These are phyloP conservation scores for Schizopygopsis pylzovi DNA, from an alignment of 2,797 vertebrate species.

Conservation along the genomic window DNA sequence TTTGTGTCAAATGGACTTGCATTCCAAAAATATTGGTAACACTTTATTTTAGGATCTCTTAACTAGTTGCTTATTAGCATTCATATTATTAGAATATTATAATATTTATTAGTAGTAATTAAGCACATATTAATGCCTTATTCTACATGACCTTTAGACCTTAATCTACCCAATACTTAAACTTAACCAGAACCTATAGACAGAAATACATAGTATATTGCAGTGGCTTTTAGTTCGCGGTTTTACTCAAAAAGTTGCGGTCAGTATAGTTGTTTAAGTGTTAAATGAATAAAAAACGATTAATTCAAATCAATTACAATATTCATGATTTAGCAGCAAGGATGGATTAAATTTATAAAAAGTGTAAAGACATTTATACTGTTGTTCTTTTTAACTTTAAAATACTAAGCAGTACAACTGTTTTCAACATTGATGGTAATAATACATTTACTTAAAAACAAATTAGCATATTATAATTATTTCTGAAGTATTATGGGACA, in stretches of 20 bases:
- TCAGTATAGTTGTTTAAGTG: no score
- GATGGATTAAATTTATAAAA: not conserved
- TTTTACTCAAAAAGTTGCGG: not conserved
- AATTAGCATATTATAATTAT: not conserved
- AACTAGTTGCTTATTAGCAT: no score
- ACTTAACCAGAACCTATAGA: no score
- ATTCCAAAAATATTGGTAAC: not conserved
- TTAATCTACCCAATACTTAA: no score
- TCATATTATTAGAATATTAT: no score
- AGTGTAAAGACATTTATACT: not conserved
- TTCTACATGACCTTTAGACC: no score
- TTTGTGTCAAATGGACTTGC: conserved; percentile 1
- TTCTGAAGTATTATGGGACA: not conserved
- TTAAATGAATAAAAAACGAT: no score
- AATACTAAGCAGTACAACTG: not conserved
- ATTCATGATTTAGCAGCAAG: not conserved
- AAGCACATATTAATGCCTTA: no score
- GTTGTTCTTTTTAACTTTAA: not conserved
- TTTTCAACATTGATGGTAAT: not conserved
- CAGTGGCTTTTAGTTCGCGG: not conserved
- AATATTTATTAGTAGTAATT: no score
- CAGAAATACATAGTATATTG: not conserved
- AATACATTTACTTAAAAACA: not conserved
- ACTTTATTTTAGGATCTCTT: no score
- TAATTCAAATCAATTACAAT: no score